Evolutionary conservation across 53 echinoderm and acorn worm species (phyloP).

Genomic region (Echinometra lucunter): DNA sequence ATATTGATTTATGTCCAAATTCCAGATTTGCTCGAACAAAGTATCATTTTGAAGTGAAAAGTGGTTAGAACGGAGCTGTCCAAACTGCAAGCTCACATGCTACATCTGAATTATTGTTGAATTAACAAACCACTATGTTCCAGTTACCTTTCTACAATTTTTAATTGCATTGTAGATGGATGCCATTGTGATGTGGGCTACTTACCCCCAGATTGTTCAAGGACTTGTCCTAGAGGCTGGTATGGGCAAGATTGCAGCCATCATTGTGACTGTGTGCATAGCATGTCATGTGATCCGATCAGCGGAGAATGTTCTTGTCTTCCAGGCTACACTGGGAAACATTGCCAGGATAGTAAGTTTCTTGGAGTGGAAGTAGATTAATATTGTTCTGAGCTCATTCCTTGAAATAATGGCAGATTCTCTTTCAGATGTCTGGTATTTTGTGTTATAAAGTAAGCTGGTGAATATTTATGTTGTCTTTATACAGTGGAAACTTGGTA

Average conservation of each 20-base stretch:
- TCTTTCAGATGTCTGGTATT: no score
- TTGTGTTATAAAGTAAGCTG: no score
- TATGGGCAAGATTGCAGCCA: slow-evolving; percentile 31
- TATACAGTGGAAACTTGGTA: no score
- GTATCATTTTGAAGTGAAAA: no score
- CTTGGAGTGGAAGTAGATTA: background rate
- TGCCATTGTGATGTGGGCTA: slow-evolving; percentile 45
- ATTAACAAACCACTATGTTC: background rate
- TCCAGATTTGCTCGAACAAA: no score
- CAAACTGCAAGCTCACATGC: no score
- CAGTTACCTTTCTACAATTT: background rate
- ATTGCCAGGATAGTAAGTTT: slow-evolving; percentile 40
- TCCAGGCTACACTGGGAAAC: slow-evolving; percentile 42
- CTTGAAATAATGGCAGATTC: no score
- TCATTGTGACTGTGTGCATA: slow-evolving; percentile 17
- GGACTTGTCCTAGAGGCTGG: slow-evolving; percentile 31
- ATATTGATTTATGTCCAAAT: no score
- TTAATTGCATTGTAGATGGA: background rate
- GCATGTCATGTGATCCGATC: slow-evolving; percentile 3
- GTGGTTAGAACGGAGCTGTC: no score
- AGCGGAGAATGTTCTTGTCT: slow-evolving; percentile 45
- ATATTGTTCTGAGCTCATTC: no score
- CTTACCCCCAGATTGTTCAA: slow-evolving; percentile 23
- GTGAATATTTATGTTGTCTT: no score
- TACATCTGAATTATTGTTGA: no score